Evolutionary conservation across 1,140 invertebrate genomes (phyloP).

Genomic region (Grapholita molesta): DNA sequence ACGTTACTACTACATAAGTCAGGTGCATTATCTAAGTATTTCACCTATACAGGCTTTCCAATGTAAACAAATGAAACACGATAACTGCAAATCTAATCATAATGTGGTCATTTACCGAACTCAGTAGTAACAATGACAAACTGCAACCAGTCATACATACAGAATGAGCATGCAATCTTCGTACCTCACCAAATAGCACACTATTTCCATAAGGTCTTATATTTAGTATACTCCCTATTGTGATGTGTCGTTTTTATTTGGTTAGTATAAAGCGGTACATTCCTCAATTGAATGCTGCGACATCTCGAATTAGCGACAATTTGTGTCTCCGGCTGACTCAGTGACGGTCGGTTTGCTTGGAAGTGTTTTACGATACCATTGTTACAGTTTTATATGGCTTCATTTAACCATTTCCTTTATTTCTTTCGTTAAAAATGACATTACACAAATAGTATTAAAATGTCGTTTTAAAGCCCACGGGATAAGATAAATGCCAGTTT

Average conservation of each 20-base stretch:
- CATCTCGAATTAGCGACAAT: slow-evolving; percentile 74
- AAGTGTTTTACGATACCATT: background rate
- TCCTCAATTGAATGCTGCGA: slow-evolving; percentile 71
- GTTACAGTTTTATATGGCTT: background rate
- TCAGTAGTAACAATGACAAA: background rate
- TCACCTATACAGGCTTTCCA: background rate
- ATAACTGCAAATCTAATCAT: background rate
- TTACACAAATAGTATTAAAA: no score
- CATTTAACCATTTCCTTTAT: no score
- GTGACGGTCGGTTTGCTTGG: slow-evolving; percentile 22
- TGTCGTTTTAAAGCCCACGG: no score
- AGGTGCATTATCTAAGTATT: background rate
- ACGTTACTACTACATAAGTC: no score
- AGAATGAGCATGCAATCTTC: slow-evolving; percentile 3
- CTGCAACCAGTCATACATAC: background rate
- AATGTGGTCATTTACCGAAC: background rate
- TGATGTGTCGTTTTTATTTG: slow-evolving; percentile 13
- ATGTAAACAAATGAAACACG: background rate
- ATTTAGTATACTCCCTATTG: background rate
- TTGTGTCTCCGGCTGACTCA: slow-evolving; percentile 72
- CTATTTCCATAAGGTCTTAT: background rate
- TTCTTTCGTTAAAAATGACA: no score
- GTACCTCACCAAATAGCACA: background rate
- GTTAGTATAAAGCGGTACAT: slow-evolving; percentile 62
- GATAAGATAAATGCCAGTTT: no score